A percentile compares a stretch with the other conserved stretches of the same genome.
Conservation (phyloP, 2,888 invertebrate genomes). For the Nemoura dubitans region DNA sequence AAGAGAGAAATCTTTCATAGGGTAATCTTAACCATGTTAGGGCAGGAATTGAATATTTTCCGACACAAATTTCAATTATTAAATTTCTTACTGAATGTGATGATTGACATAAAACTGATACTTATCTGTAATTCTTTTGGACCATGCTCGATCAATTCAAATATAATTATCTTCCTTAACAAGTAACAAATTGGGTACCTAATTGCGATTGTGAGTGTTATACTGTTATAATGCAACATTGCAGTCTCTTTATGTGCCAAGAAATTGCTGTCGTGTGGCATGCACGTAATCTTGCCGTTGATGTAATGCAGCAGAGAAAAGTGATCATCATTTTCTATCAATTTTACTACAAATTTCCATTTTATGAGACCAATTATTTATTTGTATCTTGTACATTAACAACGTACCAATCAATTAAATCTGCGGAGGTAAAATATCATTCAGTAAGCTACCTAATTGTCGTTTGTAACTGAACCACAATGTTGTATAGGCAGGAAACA, state of each 20-base stretch:
- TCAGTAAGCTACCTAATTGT: neutral
- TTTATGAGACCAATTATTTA: too few relatives aligned
- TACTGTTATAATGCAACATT: too few relatives aligned
- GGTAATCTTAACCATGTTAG: neutral
- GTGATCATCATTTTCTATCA: neutral
- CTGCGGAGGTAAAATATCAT: neutral
- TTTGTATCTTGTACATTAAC: too few relatives aligned
- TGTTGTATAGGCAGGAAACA: too few relatives aligned
- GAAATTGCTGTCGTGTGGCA: neutral
- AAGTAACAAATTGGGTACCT: neutral
- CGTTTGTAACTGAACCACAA: too few relatives aligned
- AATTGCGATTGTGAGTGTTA: neutral
- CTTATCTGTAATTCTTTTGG: neutral
- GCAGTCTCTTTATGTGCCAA: neutral
- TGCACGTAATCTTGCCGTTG: neutral
- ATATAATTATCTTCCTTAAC: neutral
- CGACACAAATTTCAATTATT: neutral
- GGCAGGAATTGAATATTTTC: slow-evolving; percentile 7
- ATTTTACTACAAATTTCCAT: neutral
- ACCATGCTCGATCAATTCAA: neutral
- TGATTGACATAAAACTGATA: neutral
- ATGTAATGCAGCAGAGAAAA: neutral
- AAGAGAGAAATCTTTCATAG: neutral
- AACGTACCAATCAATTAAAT: neutral
- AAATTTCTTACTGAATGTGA: neutral